Percentiles rank a stretch among this genome's conserved stretches.
phyloP scores from a whole-genome alignment of 2,888 invertebrate genomes.

The Cheiracanthium punctorium region DNA sequence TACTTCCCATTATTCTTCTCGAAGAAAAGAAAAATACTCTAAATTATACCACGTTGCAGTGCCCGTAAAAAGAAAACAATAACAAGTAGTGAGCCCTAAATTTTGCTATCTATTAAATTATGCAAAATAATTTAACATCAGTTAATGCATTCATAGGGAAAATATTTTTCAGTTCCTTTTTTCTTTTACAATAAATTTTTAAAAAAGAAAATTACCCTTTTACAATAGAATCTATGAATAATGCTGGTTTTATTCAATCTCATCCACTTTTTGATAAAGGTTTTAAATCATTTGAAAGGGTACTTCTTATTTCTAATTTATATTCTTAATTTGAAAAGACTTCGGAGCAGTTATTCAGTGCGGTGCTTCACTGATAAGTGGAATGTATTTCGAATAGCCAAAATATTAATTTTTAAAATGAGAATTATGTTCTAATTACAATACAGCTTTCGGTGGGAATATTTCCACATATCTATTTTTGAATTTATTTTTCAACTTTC shows the following conservation, averaged over 20 bases:
- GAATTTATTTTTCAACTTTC: no score
- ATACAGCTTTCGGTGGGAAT: no score
- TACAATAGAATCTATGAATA: background rate
- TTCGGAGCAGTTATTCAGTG: background rate
- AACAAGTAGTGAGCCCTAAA: no score
- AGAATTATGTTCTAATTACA: background rate
- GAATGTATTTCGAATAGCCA: background rate
- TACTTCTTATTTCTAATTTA: background rate
- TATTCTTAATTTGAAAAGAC: background rate
- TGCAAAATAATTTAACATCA: background rate
- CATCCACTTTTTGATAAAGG: background rate
- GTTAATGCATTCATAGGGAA: background rate
- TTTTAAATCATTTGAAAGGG: constrained; percentile 4
- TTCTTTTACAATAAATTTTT: background rate
- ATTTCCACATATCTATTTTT: no score
- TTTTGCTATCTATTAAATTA: no score
- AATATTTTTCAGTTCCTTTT: background rate
- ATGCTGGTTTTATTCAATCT: background rate
- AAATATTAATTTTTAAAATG: background rate
- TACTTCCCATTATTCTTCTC: no score
- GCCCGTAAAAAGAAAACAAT: no score
- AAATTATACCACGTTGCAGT: no score
- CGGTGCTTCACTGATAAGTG: background rate
- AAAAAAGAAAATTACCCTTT: background rate
- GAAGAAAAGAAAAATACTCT: no score